phyloP scores from a whole-genome alignment of 2,113 vertebrate genomes.

The Anoplopoma fimbria region DNA sequence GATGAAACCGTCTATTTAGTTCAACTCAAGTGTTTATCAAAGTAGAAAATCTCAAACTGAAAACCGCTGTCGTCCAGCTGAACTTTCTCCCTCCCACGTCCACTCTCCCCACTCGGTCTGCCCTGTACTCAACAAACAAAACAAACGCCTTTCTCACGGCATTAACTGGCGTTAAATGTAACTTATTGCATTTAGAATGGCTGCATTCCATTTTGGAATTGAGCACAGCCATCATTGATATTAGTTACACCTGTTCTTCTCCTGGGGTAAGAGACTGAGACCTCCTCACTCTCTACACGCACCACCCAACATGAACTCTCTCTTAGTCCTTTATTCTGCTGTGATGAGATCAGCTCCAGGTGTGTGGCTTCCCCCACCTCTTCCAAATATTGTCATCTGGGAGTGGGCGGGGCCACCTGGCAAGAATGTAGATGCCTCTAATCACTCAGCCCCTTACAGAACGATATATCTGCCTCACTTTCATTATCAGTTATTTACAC shows the following conservation, averaged over 20 bases:
- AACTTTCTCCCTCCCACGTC: conserved; percentile 18
- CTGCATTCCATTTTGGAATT: conserved; percentile 33
- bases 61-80: conserved; percentile 37
- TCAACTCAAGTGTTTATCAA: conserved; percentile 49
- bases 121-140: conserved; percentile 24
- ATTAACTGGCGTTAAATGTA: conserved; percentile 17
- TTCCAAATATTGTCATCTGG: background rate
- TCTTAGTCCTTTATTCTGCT: background rate
- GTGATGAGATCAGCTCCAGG: background rate
- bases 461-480: background rate
- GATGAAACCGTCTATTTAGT: conserved; percentile 31
- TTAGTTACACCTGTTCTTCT: conserved; percentile 38
- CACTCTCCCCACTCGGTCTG: background rate
- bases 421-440: background rate
- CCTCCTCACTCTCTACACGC: background rate
- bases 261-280: background rate
- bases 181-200: conserved; percentile 23
- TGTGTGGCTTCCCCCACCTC: background rate
- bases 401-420: background rate
- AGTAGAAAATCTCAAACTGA: conserved; percentile 25
- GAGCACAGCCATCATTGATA: conserved; percentile 18
- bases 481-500: background rate
- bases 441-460: background rate
- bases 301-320: background rate
- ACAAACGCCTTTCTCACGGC: conserved; percentile 1